phyloP scores from a whole-genome alignment of 2,888 invertebrate species.

The Hyles lineata region DNA sequence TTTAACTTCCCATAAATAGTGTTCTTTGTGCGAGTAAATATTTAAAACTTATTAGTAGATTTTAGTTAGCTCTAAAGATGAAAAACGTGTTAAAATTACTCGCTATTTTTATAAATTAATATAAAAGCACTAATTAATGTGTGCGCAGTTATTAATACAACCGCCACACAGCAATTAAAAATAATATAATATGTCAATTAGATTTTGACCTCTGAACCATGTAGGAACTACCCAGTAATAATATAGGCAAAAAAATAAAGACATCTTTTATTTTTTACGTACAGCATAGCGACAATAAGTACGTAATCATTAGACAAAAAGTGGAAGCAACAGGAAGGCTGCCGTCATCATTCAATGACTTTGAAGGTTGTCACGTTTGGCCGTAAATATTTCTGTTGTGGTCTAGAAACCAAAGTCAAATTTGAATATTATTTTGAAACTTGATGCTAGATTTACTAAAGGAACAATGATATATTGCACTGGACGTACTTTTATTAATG shows the following conservation, averaged over 20 bases:
- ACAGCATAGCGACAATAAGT: not conserved
- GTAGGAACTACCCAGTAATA: not conserved
- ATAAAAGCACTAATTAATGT: no score
- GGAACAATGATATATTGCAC: no score
- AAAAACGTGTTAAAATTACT: no score
- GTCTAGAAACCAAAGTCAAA: not conserved
- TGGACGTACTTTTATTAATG: no score
- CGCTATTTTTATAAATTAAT: no score
- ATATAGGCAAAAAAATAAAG: not conserved
- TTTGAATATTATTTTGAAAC: not conserved
- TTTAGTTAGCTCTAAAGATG: no score
- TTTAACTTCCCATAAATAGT: no score
- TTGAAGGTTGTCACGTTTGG: not conserved
- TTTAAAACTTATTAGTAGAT: no score
- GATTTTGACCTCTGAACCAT: not conserved
- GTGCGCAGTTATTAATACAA: no score
- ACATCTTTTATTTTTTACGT: not conserved
- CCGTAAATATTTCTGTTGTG: not conserved
- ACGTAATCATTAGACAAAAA: slow-evolving; percentile 8
- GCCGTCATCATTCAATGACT: not conserved
- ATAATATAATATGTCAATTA: no score
- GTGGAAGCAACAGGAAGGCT: slow-evolving; percentile 8
- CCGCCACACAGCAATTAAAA: no score
- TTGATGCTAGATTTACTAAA: not conserved
- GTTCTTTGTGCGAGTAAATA: no score